Evolutionary conservation across 2,888 invertebrate genomes (phyloP), one percentile per base, ranked within the genome.

Genomic region (Chymomyza fuscimana): DNA sequence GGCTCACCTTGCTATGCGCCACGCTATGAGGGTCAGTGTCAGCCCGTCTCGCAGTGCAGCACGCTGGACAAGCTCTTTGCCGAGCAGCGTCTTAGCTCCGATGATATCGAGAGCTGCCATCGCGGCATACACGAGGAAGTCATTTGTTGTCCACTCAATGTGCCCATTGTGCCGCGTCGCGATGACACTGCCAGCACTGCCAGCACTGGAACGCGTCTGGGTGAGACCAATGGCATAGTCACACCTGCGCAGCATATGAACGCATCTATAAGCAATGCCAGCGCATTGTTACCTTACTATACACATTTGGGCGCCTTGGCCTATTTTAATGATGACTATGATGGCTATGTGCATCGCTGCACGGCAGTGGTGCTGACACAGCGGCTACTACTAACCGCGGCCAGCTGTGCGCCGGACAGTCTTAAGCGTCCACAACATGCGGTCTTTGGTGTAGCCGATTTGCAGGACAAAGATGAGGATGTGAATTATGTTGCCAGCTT

Each of bases 361-460:
- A 67, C 86, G 40, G 87, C 83, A 7, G 0, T 83, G 25, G 69
- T 64, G 1, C 58, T 87, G 51, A 74, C 74, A 5, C 64, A 74
- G 7, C 63, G 67, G 59, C 67, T 83, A 36, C 68, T 83, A n/a
- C 70, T 83, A 6, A 77, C 70, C 32, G 58, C 73, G 16, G 87
- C 83, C 10, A 74, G 74, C 51, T 83, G 83, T 51, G 67, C 36
- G 5, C n/a, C 36, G 5, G n/a, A 25, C 4, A 36, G 12, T 12
- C 7, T 5, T 0, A 19, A 70, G 0, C 63, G 79, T 10, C 83
- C 83, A 6, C 81, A 67, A 16, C 83, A 83, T 50, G 83, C 79
- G 9, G 86, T 83, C 9, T 86, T 83, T 5, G 83, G 83, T 0
- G 83, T 83, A 9, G 69, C 83, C 15, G 79, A 87, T 32, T 40